Percentiles rank a stretch among this genome's conserved stretches.
These are phyloP conservation scores for Macrocentrus cingulum DNA, from an alignment of 1,140 invertebrate genomes.

Conservation along the genomic window DNA sequence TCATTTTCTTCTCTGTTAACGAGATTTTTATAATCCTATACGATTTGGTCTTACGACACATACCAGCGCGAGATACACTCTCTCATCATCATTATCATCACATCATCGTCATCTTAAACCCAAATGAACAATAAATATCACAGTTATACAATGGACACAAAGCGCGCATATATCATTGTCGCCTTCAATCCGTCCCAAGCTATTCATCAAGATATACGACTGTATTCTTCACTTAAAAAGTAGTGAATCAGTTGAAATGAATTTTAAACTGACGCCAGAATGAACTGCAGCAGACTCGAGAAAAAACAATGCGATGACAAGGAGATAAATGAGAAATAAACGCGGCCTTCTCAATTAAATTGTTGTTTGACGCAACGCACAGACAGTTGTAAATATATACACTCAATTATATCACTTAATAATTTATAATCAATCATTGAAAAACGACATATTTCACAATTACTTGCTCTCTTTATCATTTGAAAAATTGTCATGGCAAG, in stretches of 20 bases:
- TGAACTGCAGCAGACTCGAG: conserved; percentile 1
- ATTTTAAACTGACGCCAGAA: conserved; percentile 1
- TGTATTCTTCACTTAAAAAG: not conserved
- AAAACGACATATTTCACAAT: conserved; percentile 31
- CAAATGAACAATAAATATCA: conserved; percentile 55
- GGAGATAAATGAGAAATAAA: not conserved
- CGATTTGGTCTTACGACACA: not conserved
- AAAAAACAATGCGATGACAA: too few species aligned
- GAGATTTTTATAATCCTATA: not conserved
- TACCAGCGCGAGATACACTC: not conserved
- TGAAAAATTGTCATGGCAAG: conserved; percentile 30
- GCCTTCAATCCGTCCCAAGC: conserved; percentile 4
- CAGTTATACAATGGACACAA: conserved; percentile 55
- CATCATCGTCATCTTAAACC: conserved; percentile 19
- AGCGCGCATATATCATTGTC: conserved; percentile 29
- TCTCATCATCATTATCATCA: conserved; percentile 9
- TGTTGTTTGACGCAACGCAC: not conserved
- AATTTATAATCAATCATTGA: conserved; percentile 34
- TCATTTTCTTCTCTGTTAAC: not conserved
- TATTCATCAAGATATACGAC: not conserved
- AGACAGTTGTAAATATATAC: conserved; percentile 7
- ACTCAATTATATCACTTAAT: conserved; percentile 9
- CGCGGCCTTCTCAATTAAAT: too few species aligned
- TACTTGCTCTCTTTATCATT: conserved; percentile 30
- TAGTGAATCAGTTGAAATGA: too few species aligned